These are phyloP conservation scores for Nannoperca australis DNA, from an alignment of 2,797 vertebrate genomes.

Conservation along the genomic window DNA sequence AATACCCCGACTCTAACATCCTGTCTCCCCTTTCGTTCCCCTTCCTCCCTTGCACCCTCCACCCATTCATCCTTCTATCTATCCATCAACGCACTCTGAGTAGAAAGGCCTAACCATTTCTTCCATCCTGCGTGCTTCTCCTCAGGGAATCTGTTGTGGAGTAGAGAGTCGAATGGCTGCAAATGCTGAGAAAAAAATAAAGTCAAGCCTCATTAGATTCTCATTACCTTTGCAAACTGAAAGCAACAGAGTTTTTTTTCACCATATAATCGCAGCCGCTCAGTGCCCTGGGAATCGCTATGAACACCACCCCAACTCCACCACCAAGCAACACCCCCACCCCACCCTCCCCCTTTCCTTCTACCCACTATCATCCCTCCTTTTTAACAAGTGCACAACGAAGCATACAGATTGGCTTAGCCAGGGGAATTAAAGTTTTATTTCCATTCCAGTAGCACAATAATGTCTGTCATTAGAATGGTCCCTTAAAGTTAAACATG, in stretches of 20 bases:
- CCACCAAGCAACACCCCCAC: slow-evolving; percentile 32
- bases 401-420: slow-evolving; percentile 87
- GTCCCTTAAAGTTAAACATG: slow-evolving; percentile 90
- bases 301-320: slow-evolving; percentile 59
- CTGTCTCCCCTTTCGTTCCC: slow-evolving; percentile 13
- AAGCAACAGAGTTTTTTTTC: slow-evolving; percentile 86
- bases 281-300: slow-evolving; percentile 88
- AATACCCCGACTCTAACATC: slow-evolving; percentile 1
- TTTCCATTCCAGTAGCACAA: slow-evolving; percentile 87
- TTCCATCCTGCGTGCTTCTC: slow-evolving; percentile 47
- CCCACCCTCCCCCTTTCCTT: slow-evolving; percentile 31
- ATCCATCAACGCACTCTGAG: slow-evolving; percentile 60
- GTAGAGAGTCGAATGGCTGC: slow-evolving; percentile 51
- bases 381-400: slow-evolving; percentile 89
- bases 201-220: slow-evolving; percentile 97
- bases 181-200: slow-evolving; percentile 49
- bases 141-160: slow-evolving; percentile 69
- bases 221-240: slow-evolving; percentile 94
- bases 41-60: slow-evolving; percentile 32
- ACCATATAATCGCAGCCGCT: slow-evolving; percentile 86
- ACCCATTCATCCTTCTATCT: slow-evolving; percentile 44
- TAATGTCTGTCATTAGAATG: slow-evolving; percentile 89
- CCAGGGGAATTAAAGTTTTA: slow-evolving; percentile 88
- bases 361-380: slow-evolving; percentile 57
- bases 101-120: slow-evolving; percentile 44